Base-by-base conservation (phyloP, 2,797 vertebrate genomes). In the Fringilla coelebs region DNA sequence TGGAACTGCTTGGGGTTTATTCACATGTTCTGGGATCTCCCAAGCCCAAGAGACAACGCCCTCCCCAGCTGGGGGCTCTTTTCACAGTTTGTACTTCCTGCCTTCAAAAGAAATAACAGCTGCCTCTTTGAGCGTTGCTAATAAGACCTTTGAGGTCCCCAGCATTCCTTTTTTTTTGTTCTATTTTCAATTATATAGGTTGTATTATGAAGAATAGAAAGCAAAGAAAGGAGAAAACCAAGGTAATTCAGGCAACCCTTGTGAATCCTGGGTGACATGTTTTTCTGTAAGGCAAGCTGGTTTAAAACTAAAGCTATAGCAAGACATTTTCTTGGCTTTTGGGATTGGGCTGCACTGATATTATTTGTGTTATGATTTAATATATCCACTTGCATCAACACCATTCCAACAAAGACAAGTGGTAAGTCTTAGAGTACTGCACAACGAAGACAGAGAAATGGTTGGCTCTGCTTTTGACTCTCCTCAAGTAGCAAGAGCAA, bases 41-140 rank as follows among this genome's bases (percentile, higher is more conserved):
- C 20, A 21, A 3, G 18, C 0, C 1, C 10, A 10, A 36, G 40
- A 73, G 28, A 51, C 11, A 71, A 14, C 0, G 0, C 49, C 8
- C 6, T 82, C 5, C 13, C 11, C 1, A 3, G 11, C 18, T 19
- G 1, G 2, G 5, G 10, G 3, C 0, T 48, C 70, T 77, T 41
- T 65, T 68, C 34, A 36, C 11, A 41, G 9, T 78, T 70, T 82
- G 3, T 43, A 25, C 14, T 73, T 83, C 31, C 34, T 36, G 16
- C 2, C 8, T 89, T 43, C 24, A 26, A 66, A 85, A 68, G 43
- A 78, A 67, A 13, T 12, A 43, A 60, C 8, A 66, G 22, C 17
- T 75, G 6, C 6, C 41, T 60, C 38, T 75, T 57, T 49, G 17
- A 81, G 26, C 6, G 9, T 32, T 85, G 36, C 7, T 72, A 52